Conservation (phyloP, 2,888 invertebrate genomes). For the Troilus luridus region DNA sequence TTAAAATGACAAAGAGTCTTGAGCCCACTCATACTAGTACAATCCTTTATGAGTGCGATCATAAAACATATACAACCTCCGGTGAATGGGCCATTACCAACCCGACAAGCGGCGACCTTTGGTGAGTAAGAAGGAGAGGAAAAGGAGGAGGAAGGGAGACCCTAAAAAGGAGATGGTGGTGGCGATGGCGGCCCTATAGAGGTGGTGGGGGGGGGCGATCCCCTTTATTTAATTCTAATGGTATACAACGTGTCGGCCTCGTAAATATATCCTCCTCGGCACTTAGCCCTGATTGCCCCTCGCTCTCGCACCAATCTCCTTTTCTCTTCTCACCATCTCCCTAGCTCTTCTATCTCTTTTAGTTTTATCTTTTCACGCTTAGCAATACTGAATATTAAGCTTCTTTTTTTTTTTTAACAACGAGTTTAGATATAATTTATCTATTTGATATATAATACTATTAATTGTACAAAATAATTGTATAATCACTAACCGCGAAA, state of each 20-base stretch:
- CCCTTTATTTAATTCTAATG: constrained; percentile 40
- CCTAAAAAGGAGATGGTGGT: constrained; percentile 11
- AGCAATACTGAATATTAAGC: background rate
- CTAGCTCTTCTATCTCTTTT: background rate
- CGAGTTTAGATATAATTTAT: background rate
- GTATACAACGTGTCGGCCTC: constrained; percentile 6
- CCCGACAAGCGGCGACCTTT: background rate
- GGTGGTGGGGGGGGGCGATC: background rate
- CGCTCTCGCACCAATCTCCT: background rate
- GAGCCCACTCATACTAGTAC: too few species aligned
- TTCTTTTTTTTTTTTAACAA: background rate
- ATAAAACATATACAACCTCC: background rate
- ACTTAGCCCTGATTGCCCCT: constrained; percentile 22
- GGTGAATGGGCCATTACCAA: background rate
- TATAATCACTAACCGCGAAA: too few species aligned
- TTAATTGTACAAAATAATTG: too few species aligned
- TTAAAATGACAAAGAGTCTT: too few species aligned
- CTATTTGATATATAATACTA: too few species aligned
- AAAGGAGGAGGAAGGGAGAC: background rate
- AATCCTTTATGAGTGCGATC: too few species aligned
- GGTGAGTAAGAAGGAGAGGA: background rate
- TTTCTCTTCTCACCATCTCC: background rate
- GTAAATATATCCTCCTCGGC: constrained; percentile 20
- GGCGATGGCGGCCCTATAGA: background rate
- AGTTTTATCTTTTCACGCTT: background rate